Conservation (phyloP, 2,888 invertebrate genomes). For the Meliscaeva auricollis region DNA sequence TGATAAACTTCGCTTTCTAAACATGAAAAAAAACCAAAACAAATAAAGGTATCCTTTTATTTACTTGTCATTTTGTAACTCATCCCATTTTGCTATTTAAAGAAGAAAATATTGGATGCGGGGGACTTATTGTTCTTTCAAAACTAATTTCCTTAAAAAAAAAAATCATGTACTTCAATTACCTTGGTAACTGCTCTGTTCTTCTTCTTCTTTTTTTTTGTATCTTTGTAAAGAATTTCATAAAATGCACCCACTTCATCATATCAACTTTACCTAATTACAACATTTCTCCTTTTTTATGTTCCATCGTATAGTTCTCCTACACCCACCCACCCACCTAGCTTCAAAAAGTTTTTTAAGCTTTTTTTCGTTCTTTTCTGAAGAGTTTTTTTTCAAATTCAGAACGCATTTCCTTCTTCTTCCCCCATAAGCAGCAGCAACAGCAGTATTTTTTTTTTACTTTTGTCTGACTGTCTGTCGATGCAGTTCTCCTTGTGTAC, state of each 20-base stretch:
- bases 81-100: background rate
- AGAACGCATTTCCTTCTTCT: conserved; percentile 64
- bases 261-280: conserved; percentile 66
- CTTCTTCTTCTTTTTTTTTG: background rate
- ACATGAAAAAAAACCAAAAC: background rate
- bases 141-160: conserved; percentile 18
- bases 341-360: conserved; percentile 37
- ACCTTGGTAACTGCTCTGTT: conserved; percentile 31
- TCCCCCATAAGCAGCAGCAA: background rate
- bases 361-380: conserved; percentile 15
- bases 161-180: conserved; percentile 54
- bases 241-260: conserved; percentile 51
- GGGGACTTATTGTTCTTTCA: background rate
- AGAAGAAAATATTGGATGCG: background rate
- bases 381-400: conserved; percentile 49
- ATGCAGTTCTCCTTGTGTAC: conserved; percentile 9
- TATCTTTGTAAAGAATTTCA: conserved; percentile 32
- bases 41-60: background rate
- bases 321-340: background rate
- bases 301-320: conserved; percentile 1
- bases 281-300: conserved; percentile 27
- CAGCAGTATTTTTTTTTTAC: conserved; percentile 9
- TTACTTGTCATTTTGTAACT: conserved; percentile 4
- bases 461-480: conserved; percentile 46
- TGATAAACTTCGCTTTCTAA: background rate